Base-by-base conservation (phyloP, 1,140 invertebrate species). In the Tetramorium alpestre region DNA sequence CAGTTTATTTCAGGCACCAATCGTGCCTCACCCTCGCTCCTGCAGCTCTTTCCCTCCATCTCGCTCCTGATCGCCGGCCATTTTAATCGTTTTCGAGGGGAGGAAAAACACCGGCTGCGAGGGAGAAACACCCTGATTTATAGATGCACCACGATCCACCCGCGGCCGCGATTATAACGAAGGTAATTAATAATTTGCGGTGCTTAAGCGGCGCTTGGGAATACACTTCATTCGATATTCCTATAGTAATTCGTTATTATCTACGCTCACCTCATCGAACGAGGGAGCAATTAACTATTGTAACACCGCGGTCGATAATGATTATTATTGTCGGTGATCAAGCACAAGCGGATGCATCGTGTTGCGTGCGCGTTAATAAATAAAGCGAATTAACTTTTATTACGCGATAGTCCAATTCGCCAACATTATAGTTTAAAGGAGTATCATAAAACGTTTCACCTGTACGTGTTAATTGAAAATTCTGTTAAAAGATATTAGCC, bases 1-100 rank as follows among this genome's bases (percentile, higher is more conserved):
- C 87, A 88, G 82, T 93, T 92, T 90, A 92, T 93, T 92, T 75
- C 84, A 28, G 58, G 76, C 88, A 90, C 88, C 89, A 67, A 90
- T 86, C 85, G 85, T 76, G 88, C n/a, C 60, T 54, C 62, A 11
- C 18, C 22, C 51, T 65, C 41, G 41, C 13, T 58, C 6, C 51
- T 16, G 22, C 78, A 5, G 38, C 41, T 10, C 38, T 22, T 82
- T 18, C 38, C 22, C 51, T 47, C 51, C 22, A 18, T 54, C 51
- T 44, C 51, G 6, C 22, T 28, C 41, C 54, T 41, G n/a, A 44
- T 54, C 73, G 77, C 54, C 86, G 72, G 65, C 8, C 69, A 69
- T 87, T 89, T 91, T 91, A 91, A 91, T 90, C 90, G 85, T 91
- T 91, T 86, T 86, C 80, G 80, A 91, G 72, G 82, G 90, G 47